Base-by-base conservation (phyloP, 2,113 vertebrate species). In the Cariama cristata region DNA sequence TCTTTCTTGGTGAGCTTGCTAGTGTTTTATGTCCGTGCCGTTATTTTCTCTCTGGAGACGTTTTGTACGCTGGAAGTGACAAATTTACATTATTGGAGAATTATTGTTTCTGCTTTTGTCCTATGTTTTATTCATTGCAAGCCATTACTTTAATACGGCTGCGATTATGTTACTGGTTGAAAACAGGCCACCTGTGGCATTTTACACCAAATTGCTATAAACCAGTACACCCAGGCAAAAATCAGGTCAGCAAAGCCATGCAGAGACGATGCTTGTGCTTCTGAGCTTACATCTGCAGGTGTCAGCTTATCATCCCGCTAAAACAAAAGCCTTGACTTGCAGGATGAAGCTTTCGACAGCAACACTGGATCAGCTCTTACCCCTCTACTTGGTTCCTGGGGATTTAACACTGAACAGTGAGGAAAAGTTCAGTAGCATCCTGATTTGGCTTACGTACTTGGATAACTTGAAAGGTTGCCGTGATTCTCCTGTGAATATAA, bases 11-110 rank as follows among this genome's bases (percentile, higher is more conserved):
- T 47, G 75, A 84, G 49, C 58, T 45, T 9, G 0, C 49, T 19
- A 3, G 10, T 58, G 82, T 8, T 90, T 69, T 82, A 6, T 53
- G 28, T 79, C 50, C 3, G 0, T 0, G 0, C 22, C 28, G 35
- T 15, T 75, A 7, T 85, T 88, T 93, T 74, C 52, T 86, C 83
- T 64, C 89, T 56, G 47, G 94, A 88, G 79, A 30, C 35, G 55
- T 50, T 87, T 56, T 26, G 27, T 62, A 59, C 7, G 3, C 50
- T 88, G 74, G 60, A 60, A 91, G 90, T 86, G 74, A 66, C 69
- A 71, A 32, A 71, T 91, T n/a, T 47, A 49, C 71, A 32, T 8
- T 91, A 22, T 27, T 44, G 66, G 76, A 86, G 91, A 91, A 20
- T 79, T 82, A 24, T 15, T 79, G 60, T 47, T 75, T 55, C 66